These are phyloP conservation scores for Schizotus pectinicornis DNA, from an alignment of 2,888 invertebrate species.

Conservation along the genomic window DNA sequence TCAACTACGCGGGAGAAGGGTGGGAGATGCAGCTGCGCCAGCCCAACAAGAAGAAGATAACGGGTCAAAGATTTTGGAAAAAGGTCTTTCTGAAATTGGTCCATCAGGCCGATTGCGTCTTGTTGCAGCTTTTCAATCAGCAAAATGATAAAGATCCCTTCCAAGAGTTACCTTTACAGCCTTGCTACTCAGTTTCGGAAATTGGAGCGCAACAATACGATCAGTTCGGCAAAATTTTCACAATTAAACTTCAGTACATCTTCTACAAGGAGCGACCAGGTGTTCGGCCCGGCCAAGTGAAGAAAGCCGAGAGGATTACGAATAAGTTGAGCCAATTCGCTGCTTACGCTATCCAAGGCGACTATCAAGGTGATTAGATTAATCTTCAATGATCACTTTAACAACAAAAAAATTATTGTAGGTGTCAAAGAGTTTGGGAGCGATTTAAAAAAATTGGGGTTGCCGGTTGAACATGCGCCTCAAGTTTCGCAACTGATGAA, in stretches of 20 bases:
- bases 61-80: constrained; percentile 95
- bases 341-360: constrained; percentile 91
- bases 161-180: constrained; percentile 92
- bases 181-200: constrained; percentile 94
- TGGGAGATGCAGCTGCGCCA: constrained; percentile 98
- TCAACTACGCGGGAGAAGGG: constrained; percentile 78
- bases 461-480: constrained; percentile 97
- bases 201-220: constrained; percentile 97
- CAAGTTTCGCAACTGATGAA: constrained; percentile 96
- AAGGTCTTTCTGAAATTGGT: constrained; percentile 88
- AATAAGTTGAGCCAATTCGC: constrained; percentile 93
- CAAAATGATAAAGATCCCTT: constrained; percentile 89
- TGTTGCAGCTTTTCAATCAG: constrained; percentile 84
- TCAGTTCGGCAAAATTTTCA: constrained; percentile 99
- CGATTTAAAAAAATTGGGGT: constrained; percentile 89
- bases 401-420: constrained; percentile 7
- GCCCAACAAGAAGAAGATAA: constrained; percentile 96
- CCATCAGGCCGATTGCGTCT: constrained; percentile 80
- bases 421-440: constrained; percentile 91
- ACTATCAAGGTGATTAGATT: constrained; percentile 74
- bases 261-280: constrained; percentile 98
- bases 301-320: constrained; percentile 90
- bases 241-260: constrained; percentile 94
- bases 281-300: constrained; percentile 91
- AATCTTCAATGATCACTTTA: too few species aligned